These are phyloP conservation scores for Holocentrus rufus DNA, from an alignment of 2,797 vertebrate genomes.

Conservation along the genomic window DNA sequence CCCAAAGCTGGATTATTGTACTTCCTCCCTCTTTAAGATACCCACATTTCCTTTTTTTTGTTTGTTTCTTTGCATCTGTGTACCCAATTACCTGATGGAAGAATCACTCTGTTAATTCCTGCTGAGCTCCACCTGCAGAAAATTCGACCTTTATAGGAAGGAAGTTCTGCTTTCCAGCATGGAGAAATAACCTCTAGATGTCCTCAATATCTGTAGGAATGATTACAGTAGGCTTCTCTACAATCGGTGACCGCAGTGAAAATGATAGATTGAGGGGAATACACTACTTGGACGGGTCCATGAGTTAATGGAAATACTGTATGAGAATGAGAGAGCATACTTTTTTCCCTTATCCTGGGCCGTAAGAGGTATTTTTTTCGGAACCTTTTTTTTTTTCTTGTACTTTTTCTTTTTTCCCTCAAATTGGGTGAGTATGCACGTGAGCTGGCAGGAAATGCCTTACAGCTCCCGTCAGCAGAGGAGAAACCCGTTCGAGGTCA, in stretches of 20 bases:
- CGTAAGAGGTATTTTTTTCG: slow-evolving; percentile 45
- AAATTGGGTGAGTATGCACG: slow-evolving; percentile 61
- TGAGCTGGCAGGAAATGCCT: slow-evolving; percentile 77
- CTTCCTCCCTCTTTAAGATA: slow-evolving; percentile 18
- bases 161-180: slow-evolving; percentile 63
- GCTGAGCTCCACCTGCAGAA: slow-evolving; percentile 51
- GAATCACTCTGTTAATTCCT: slow-evolving; percentile 40
- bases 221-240: slow-evolving; percentile 73
- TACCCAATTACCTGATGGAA: slow-evolving; percentile 37
- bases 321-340: slow-evolving; percentile 74
- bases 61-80: slow-evolving; percentile 46
- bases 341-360: slow-evolving; percentile 69
- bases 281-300: slow-evolving; percentile 71
- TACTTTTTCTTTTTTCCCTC: slow-evolving; percentile 40
- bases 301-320: slow-evolving; percentile 81
- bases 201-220: slow-evolving; percentile 78
- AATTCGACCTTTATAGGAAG: slow-evolving; percentile 12
- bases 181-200: slow-evolving; percentile 72
- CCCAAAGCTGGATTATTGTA: slow-evolving; percentile 47
- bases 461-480: slow-evolving; percentile 66
- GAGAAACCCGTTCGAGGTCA: slow-evolving; percentile 73
- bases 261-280: slow-evolving; percentile 79
- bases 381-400: slow-evolving; percentile 53
- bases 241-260: slow-evolving; percentile 73
- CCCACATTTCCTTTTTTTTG: slow-evolving; percentile 47